Base-by-base conservation (phyloP, 2,888 invertebrate species). In the Ochropleura leucogaster region DNA sequence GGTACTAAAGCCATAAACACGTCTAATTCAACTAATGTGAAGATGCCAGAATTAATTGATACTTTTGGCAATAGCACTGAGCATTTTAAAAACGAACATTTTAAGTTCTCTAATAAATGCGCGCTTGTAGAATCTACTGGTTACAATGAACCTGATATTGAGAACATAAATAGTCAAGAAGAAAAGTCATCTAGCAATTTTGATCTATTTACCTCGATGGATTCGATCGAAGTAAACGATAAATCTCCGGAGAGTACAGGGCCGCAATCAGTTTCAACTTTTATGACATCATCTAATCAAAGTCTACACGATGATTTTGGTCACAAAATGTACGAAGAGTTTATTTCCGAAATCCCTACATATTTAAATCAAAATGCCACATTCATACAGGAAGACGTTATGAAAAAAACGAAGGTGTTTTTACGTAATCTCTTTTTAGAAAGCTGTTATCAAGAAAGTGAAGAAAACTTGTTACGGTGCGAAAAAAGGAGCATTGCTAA, bases 311-410 rank as follows among this genome's bases (percentile, higher is more conserved):
- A 83, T 66, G 85, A 85, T 64, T 74, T 84, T 68, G 83, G 82
- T 60, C 85, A 90, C 72, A 85, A 85, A 74, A 80, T 91, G 10
- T 94, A 93, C 85, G 87, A 92, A 81, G 90, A 93, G 59, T 91
- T 94, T 82, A 91, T 94, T 86, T 84, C 90, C 63, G 88, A 91
- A 69, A 89, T 94, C 44, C 91, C 94, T 20, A 77, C 79, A 18
- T 90, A 91, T 79, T 72, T 95, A 12, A 85, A 85, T 75, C 87
- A 86, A 55, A 88, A 89, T 75, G 84, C 89, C 51, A 90, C 90
- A 55, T 80, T 91, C 59, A 76, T 89, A 7, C 87, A 88, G 72
- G 90, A 90, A 64, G 90, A 93, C 79, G 77, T 90, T 60, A 87
- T 91, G 83, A 85, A 89, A 53, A 89, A 88, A 69, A 88, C 89